These are phyloP conservation scores for Stratiomys singularior DNA, from an alignment of 2,888 invertebrate genomes.

Conservation along the genomic window DNA sequence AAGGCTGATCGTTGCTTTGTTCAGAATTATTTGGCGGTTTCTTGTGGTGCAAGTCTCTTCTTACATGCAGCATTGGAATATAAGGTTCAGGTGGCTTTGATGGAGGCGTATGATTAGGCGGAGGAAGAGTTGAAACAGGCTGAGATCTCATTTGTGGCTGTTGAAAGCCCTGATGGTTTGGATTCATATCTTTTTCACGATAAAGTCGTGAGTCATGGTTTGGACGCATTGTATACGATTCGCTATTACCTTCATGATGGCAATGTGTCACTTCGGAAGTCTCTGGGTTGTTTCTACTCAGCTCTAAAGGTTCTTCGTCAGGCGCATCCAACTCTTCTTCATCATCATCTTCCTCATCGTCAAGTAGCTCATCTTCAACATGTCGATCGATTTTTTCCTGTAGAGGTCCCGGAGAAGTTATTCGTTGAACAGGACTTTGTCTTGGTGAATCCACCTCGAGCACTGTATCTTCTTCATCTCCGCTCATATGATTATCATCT, in stretches of 20 bases:
- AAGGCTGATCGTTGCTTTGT: conserved; percentile 52
- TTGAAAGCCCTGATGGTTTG: conserved; percentile 40
- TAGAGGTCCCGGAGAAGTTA: conserved; percentile 66
- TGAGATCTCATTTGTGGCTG: conserved; percentile 57
- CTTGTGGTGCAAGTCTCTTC: conserved; percentile 77
- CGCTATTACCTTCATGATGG: conserved; percentile 73
- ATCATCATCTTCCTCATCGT: conserved; percentile 56
- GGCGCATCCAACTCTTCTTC: conserved; percentile 55
- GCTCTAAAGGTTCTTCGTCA: conserved; percentile 49
- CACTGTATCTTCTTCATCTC: conserved; percentile 73
- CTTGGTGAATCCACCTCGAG: conserved; percentile 72
- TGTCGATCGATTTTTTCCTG: neutral
- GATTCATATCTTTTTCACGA: conserved; percentile 4
- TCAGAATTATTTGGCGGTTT: conserved; percentile 58
- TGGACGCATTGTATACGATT: conserved; percentile 80
- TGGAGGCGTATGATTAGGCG: conserved; percentile 63
- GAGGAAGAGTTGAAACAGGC: conserved; percentile 59
- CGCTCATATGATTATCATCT: conserved; percentile 65
- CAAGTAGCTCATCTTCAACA: conserved; percentile 47
- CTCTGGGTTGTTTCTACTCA: conserved; percentile 48
- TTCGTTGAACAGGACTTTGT: conserved; percentile 71
- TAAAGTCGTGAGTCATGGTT: conserved; percentile 66
- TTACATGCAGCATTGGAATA: conserved; percentile 76
- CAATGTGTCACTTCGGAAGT: conserved; percentile 73
- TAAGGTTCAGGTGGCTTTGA: conserved; percentile 62